phyloP scores from a whole-genome alignment of 2,113 vertebrate species.

The Ammodytes dubius region DNA sequence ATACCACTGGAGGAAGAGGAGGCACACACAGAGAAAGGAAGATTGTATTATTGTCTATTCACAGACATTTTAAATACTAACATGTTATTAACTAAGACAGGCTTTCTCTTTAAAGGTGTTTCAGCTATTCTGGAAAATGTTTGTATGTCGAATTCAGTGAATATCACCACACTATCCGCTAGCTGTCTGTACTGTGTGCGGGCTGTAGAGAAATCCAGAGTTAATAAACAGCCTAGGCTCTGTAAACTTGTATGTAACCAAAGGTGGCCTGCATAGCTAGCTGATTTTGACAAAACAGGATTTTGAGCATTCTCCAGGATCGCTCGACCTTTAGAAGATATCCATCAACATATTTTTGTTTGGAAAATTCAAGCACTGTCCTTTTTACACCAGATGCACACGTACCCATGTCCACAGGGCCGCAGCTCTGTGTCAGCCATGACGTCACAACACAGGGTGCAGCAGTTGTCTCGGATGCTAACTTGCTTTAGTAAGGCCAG shows the following conservation, averaged over 20 bases:
- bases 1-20: conserved; percentile 88
- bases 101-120: too few species aligned
- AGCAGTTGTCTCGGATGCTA: conserved; percentile 98
- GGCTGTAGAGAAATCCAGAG: too few species aligned
- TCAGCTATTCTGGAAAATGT: too few species aligned
- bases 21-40: background rate
- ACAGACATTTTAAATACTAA: background rate
- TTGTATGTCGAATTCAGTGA: too few species aligned
- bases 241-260: too few species aligned
- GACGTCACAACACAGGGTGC: conserved; percentile 97
- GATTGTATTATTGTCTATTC: background rate
- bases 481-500: conserved; percentile 97
- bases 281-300: too few species aligned
- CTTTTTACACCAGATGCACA: background rate
- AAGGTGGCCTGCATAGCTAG: too few species aligned
- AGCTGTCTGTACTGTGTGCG: too few species aligned
- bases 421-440: conserved; percentile 97
- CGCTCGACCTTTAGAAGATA: background rate
- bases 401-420: conserved; percentile 96
- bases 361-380: background rate
- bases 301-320: too few species aligned
- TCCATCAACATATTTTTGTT: background rate
- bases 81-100: background rate
- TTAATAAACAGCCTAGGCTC: too few species aligned
- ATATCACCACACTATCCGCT: too few species aligned